Evolutionary conservation across 2,888 invertebrate species (phyloP).

Genomic region (Agrochola circellaris): DNA sequence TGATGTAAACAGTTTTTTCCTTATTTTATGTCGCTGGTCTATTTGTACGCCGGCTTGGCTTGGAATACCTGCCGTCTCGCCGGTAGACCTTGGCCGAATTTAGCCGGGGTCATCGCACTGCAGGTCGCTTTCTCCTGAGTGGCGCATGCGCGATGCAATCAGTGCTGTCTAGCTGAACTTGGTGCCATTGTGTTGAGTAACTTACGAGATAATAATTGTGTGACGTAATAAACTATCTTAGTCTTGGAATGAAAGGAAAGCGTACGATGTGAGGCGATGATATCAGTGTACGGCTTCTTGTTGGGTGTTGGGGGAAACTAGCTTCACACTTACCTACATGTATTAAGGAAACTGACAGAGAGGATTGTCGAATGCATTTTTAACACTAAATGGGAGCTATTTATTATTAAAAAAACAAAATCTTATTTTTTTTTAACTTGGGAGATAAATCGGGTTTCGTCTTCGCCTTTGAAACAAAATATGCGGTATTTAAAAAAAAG

Average conservation of each 20-base stretch:
- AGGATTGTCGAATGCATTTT: no score
- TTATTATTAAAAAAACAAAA: no score
- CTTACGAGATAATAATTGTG: slow-evolving; percentile 56
- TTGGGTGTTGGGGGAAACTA: not conserved
- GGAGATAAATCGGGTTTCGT: no score
- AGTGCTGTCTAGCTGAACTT: slow-evolving; percentile 69
- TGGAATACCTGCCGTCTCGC: slow-evolving; percentile 72
- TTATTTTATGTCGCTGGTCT: slow-evolving; percentile 45
- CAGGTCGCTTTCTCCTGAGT: slow-evolving; percentile 85
- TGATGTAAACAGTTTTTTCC: slow-evolving; percentile 30
- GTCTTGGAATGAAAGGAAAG: slow-evolving; percentile 40
- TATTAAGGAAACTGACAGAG: not conserved
- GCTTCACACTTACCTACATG: not conserved
- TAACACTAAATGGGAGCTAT: not conserved
- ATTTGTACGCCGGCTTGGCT: slow-evolving; percentile 58
- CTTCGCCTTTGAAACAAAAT: no score
- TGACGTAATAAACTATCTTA: slow-evolving; percentile 55
- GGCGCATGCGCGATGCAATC: slow-evolving; percentile 80
- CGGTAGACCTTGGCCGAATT: slow-evolving; percentile 88
- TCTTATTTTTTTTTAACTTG: no score
- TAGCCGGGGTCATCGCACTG: slow-evolving; percentile 81
- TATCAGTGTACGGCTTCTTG: slow-evolving; percentile 1
- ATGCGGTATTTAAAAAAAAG: no score
- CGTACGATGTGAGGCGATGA: not conserved
- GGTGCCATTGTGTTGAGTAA: slow-evolving; percentile 65